Percentiles rank a stretch among this genome's conserved stretches.
Evolutionary conservation across 2,888 invertebrate species (phyloP).

Genomic region (Dasypogon diadema): DNA sequence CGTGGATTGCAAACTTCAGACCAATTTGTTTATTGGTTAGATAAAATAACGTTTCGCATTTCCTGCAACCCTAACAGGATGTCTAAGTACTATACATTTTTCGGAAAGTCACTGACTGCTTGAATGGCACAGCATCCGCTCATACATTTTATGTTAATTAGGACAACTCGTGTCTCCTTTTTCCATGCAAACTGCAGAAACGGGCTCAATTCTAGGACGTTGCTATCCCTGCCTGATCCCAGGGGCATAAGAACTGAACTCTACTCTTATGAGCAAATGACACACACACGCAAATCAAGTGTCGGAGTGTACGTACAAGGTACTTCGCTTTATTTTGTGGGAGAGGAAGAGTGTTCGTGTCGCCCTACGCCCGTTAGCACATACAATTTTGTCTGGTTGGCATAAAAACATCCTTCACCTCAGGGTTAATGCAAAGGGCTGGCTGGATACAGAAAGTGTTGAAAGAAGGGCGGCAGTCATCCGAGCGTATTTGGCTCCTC

Average conservation of each 20-base stretch:
- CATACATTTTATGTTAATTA: slow-evolving; percentile 14
- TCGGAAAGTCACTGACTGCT: neutral
- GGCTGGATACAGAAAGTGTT: neutral
- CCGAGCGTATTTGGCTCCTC: neutral
- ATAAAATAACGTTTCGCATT: no score
- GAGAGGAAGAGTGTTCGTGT: neutral
- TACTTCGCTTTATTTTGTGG: neutral
- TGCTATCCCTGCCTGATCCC: neutral
- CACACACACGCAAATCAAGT: neutral
- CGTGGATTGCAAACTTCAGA: neutral
- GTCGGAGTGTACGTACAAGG: neutral
- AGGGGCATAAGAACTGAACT: slow-evolving; percentile 22
- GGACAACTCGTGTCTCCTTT: slow-evolving; percentile 1
- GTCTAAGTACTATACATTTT: slow-evolving; percentile 9
- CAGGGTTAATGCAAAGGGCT: neutral
- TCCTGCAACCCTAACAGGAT: neutral
- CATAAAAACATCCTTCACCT: slow-evolving; percentile 10
- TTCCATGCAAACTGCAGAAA: slow-evolving; percentile 19
- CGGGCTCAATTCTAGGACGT: neutral
- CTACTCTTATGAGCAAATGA: neutral
- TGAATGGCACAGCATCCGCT: slow-evolving; percentile 4
- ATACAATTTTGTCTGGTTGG: slow-evolving; percentile 1
- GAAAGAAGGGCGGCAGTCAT: neutral
- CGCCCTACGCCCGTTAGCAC: neutral
- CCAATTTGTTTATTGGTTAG: slow-evolving; percentile 5